These are phyloP conservation scores for Zoanthus solanderi DNA, from an alignment of 92 coral and sea anemone genomes.

Conservation along the genomic window DNA sequence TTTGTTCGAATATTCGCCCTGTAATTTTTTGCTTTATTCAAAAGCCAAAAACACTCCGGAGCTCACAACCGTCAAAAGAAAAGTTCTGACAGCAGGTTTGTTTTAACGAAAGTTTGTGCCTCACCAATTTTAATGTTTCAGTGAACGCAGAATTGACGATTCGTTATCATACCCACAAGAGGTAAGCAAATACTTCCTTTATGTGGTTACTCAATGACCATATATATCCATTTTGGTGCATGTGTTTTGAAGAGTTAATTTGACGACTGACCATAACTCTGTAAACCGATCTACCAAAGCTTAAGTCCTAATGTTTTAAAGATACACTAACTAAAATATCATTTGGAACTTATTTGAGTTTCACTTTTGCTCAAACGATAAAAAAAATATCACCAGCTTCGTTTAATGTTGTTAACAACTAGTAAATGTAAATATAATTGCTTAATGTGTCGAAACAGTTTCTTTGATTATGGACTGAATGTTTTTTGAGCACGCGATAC, in stretches of 20 bases:
- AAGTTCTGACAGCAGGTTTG: slow-evolving; percentile 1
- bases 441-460: slow-evolving; percentile 53
- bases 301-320: background rate
- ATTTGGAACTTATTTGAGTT: background rate
- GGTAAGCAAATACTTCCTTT: slow-evolving; percentile 50
- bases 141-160: slow-evolving; percentile 2
- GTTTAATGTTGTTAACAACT: slow-evolving; percentile 42
- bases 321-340: background rate
- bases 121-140: slow-evolving; percentile 24
- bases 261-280: background rate
- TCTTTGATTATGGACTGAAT: slow-evolving; percentile 19
- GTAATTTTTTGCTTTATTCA: slow-evolving; percentile 21
- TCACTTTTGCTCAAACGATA: background rate
- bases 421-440: slow-evolving; percentile 47
- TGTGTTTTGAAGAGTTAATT: background rate
- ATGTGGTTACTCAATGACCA: background rate
- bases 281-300: background rate
- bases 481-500: slow-evolving; percentile 26
- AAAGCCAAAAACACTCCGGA: slow-evolving; percentile 25
- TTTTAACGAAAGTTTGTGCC: background rate
- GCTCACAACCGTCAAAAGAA: slow-evolving; percentile 10
- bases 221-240: slow-evolving; percentile 8
- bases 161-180: slow-evolving; percentile 18
- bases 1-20: slow-evolving; percentile 30
- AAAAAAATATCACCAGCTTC: background rate